Base-by-base conservation (phyloP, 2,797 vertebrate genomes). In the Acrossocheilus wenchowensis region DNA sequence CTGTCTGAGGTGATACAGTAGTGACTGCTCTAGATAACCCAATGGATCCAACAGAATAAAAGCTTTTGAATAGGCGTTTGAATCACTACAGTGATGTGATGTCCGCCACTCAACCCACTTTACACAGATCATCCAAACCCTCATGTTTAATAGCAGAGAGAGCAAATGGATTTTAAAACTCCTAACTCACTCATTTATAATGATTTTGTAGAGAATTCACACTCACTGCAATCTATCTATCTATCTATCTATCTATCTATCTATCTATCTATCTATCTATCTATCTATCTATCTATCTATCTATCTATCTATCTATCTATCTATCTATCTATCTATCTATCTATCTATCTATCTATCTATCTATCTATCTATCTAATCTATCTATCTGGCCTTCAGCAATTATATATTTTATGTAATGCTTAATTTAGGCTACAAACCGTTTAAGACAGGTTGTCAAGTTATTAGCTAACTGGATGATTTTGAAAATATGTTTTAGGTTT, bases 51-150 rank as follows among this genome's bases (percentile, higher is more conserved):
- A 79, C 52, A 78, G 62, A 45, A 64, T 26, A 21, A 73, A 41
- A 45, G 26, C 77, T 60, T 10, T 45, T 21, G 73, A 68, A 45
- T 39, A 52, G 86, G 36, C 5, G 68, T 84, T 30, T 57, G 45
- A 73, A 57, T 71, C 41, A 66, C 17, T 19, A 64, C 52, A 78
- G 57, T 30, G 8, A 43, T 43, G 57, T 62, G 4, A 71, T 60
- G 66, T 54, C 64, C 2, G 71, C 62, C n/a, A 80, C 75, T 81
- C 62, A 80, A 75, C 62, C 50, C 21, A 48, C 26, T 80, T 45
- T 57, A 80, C 73, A 71, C 39, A 85, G 39, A 68, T 26, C 36
- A 50, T 72, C 34, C 77, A 71, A 66, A 80, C 36, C 10, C 75
- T 57, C 26, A 48, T 72, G 41, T 72, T 80, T 34, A 23, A 57